Conservation (phyloP, 2,113 vertebrate genomes). For the Zingel zingel region DNA sequence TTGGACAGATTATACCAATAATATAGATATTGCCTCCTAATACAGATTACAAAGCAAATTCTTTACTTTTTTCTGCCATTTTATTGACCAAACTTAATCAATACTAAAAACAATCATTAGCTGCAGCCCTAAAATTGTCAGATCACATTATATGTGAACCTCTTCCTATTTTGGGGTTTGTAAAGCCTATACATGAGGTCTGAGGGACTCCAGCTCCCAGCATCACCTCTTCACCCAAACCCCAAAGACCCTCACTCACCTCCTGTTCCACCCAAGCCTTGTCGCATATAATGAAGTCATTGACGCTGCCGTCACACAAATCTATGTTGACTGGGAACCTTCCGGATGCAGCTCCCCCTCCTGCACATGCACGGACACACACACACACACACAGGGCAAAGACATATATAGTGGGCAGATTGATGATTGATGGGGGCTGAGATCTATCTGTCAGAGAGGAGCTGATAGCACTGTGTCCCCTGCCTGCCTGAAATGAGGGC, state of each 20-base stretch:
- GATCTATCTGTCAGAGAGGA: constrained; percentile 80
- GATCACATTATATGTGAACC: constrained; percentile 32
- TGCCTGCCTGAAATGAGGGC: constrained; percentile 62
- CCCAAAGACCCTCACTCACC: constrained; percentile 51
- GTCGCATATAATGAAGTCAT: constrained; percentile 77
- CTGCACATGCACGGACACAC: constrained; percentile 31
- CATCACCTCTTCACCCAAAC: constrained; percentile 40
- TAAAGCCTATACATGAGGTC: constrained; percentile 6
- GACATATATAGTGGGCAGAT: constrained; percentile 75
- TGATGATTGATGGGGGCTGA: constrained; percentile 84
- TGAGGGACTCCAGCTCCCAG: constrained; percentile 40
- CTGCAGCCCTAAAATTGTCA: constrained; percentile 12
- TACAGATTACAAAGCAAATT: not conserved
- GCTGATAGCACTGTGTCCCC: constrained; percentile 66
- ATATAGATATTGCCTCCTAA: not conserved
- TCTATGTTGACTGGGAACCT: constrained; percentile 83
- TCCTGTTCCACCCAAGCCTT: constrained; percentile 55
- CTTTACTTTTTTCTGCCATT: not conserved
- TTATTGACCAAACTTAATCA: not conserved
- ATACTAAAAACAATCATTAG: not conserved
- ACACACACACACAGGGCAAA: constrained; percentile 64
- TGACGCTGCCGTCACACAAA: constrained; percentile 76
- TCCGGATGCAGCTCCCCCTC: constrained; percentile 67
- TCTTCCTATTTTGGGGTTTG: constrained; percentile 17
- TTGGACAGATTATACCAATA: not conserved